Percentiles rank a stretch among this genome's conserved stretches.
Conservation (phyloP, 2,888 invertebrate genomes). For the Teinopalpus imperialis region DNA sequence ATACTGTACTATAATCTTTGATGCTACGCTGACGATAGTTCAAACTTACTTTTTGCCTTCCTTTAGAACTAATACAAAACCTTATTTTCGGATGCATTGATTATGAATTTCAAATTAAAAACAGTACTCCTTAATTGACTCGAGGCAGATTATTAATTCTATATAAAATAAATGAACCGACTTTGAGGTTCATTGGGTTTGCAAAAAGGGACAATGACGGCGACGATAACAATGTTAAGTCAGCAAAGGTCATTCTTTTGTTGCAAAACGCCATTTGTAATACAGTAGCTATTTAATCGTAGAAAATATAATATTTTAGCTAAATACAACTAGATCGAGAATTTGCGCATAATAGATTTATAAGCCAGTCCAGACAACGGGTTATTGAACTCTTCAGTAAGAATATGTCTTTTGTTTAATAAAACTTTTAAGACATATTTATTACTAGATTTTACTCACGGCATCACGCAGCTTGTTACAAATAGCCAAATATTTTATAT, state of each 20-base stretch:
- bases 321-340: not conserved
- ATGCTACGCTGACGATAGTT: too few species aligned
- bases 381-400: not conserved
- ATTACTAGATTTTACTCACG: too few species aligned
- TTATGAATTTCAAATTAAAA: too few species aligned
- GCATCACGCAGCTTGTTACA: too few species aligned
- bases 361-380: not conserved
- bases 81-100: too few species aligned
- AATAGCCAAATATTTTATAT: too few species aligned
- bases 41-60: too few species aligned
- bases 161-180: conserved; percentile 11
- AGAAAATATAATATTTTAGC: conserved; percentile 1
- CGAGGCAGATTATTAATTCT: not conserved
- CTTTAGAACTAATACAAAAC: too few species aligned
- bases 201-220: conserved; percentile 2
- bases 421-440: not conserved
- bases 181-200: conserved; percentile 2
- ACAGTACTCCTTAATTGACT: conserved; percentile 2
- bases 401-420: not conserved
- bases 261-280: not conserved
- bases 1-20: too few species aligned
- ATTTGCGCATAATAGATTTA: not conserved
- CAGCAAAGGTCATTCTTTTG: conserved; percentile 8
- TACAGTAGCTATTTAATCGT: not conserved
- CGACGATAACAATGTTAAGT: conserved; percentile 12